Evolutionary conservation across 2,888 invertebrate species (phyloP), one percentile per base, ranked within the genome.

Genomic region (Dorcus parallelipipedus): DNA sequence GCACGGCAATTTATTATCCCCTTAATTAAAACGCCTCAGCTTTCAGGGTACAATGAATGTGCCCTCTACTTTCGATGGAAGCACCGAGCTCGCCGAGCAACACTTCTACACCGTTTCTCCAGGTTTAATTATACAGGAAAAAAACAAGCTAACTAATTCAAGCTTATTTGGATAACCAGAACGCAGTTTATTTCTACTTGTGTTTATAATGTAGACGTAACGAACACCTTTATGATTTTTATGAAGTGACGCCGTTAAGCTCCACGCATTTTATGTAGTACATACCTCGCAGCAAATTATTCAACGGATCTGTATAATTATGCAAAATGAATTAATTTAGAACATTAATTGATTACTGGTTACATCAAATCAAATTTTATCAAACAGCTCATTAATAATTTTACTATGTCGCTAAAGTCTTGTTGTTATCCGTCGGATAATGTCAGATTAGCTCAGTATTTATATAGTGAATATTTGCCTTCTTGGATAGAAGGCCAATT

Each of bases 1-100:
- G 58, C 58, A 64, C 63, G 61, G 63, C 58, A 38, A 20, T 49
- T 54, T 43, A 38, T 39, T 7, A 45, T 39, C 33, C 20, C 20
- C 38, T 48, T 58, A 20, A 41, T n/a, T 45, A 45, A 45, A 45
- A 17, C 17, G 45, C 45, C 3, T 20, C 45, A 23, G 17, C 20
- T 45, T 45, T 45, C 14, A 17, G 3, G 23, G 4, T 38, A 6
- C 38, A 9, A 7, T 38, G n/a, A 2, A 10, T 26, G 54, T 47
- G 51, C 63, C 54, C 57, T 58, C 51, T 40, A 3, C 33, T 9
- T 20, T 8, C 20, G 9, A 52, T 57, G 43, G 49, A 45, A 53
- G n/a, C 9, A 20, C 8, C 52, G 33, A 50, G 14, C 50, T 10
- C 43, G 17, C 9, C 50, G 38, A 43, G 50, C 43, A 43, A 43